phyloP scores from a whole-genome alignment of 2,113 vertebrate species.

The Delphinapterus leucas region DNA sequence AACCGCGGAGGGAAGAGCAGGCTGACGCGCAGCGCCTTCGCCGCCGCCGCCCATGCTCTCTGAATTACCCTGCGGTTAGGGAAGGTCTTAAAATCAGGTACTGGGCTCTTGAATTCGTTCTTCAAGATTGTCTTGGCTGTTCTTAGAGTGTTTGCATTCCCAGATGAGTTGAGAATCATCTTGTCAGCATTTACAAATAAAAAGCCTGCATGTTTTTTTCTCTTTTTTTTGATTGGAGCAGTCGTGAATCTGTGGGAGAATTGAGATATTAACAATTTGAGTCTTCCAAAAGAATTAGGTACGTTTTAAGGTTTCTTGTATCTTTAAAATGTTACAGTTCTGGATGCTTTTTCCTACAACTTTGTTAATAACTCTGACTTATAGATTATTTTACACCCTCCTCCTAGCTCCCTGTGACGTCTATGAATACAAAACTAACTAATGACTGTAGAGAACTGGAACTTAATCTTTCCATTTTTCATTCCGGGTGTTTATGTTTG shows the following conservation, averaged over 20 bases:
- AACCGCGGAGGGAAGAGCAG: accelerated
- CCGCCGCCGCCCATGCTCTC: background rate
- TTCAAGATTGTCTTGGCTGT: background rate
- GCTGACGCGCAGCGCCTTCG: accelerated
- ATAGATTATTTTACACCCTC: background rate
- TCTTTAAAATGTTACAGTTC: background rate
- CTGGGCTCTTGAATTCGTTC: background rate
- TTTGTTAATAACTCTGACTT: background rate
- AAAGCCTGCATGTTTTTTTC: background rate
- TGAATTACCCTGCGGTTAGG: no score
- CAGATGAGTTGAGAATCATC: background rate
- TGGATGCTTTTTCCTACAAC: background rate
- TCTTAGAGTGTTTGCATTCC: background rate
- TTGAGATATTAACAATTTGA: background rate
- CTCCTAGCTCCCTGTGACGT: background rate
- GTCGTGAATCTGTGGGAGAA: background rate
- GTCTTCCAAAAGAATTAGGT: background rate
- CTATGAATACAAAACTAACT: background rate
- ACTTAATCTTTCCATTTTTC: background rate
- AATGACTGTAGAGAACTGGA: background rate
- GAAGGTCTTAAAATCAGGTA: background rate
- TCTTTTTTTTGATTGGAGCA: background rate
- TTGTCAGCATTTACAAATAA: background rate
- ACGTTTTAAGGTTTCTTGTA: background rate
- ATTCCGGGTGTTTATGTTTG: background rate